Evolutionary conservation across 1,140 invertebrate genomes (phyloP).

Genomic region (Ephestia elutella): DNA sequence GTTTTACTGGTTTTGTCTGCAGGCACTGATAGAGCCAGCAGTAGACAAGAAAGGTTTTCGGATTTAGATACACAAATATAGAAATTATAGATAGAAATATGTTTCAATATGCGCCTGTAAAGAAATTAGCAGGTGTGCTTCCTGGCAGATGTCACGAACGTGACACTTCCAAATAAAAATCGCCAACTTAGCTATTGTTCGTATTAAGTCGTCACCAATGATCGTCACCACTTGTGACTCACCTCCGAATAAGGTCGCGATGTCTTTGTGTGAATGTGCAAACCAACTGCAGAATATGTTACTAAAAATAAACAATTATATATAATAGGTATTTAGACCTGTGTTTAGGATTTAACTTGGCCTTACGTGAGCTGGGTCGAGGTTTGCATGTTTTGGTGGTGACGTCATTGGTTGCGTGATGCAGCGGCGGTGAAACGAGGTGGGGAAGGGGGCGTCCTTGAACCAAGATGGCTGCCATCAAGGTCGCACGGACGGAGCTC

Average conservation of each 20-base stretch:
- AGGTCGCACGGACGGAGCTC: neutral
- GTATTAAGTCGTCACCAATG: neutral
- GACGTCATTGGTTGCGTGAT: neutral
- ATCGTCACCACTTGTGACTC: neutral
- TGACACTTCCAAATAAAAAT: neutral
- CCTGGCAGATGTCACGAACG: neutral
- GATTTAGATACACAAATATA: no score
- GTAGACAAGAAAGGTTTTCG: no score
- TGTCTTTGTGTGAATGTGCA: neutral
- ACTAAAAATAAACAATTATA: no score
- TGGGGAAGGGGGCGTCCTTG: neutral
- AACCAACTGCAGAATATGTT: neutral
- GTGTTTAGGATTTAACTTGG: neutral
- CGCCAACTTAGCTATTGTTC: neutral
- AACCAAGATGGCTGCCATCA: neutral
- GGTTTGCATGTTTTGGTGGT: neutral
- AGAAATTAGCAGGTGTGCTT: slow-evolving; percentile 1
- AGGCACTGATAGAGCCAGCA: no score
- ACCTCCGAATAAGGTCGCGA: neutral
- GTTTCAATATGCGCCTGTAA: no score
- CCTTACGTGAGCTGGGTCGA: neutral
- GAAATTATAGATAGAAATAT: no score
- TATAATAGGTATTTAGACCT: neutral
- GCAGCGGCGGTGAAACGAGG: neutral
- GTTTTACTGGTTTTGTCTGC: no score